Evolutionary conservation across 2,888 invertebrate genomes (phyloP), one percentile per base, ranked within the genome.

Genomic region (Cephalotes varians): DNA sequence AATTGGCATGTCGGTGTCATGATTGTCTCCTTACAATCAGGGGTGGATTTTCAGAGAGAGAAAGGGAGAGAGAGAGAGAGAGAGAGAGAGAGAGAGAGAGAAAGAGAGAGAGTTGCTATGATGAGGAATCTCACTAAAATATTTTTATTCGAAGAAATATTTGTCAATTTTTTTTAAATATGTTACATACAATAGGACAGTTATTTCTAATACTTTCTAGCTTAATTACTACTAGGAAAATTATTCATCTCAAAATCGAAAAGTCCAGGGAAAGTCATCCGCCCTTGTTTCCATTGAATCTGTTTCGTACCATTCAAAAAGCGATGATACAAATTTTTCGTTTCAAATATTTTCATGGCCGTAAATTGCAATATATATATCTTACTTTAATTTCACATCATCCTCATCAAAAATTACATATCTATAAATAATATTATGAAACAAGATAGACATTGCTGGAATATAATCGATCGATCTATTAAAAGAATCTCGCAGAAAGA

Each of bases 1-100:
- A 74, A 69, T 79, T n/a, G 54, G 21, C 77, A 44, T 40, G 15
- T 31, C 31, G 28, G 15, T 28, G 28, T 74, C 65, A 25, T 65
- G 18, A 31, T 18, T n/a, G 34, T 72, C 15, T 18, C 5, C 18
- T 49, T 62, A 34, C 0, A 37, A 37, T 65, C 37, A 54, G 34
- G 18, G 25, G 31, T 21, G 25, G 18, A 49, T 51, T 54, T 37
- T n/a, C 15, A 69, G 7, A 37, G 37, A 49, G 15, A 28, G n/a
- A 28, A 4, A 34, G n/a, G 12, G 40, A 40, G 40, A 60, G 40
- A 34, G n/a, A n/a, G 18, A 34, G 31, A 58, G 58, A 58, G 58
- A 60, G 5, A 37, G 18, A 31, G 4, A 31, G 31, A 40, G 40
- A 34, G n/a, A n/a, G 18, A 34, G 31, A 58, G 58, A 58, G 58